A percentile compares a stretch with the other conserved stretches of the same genome.
Evolutionary conservation across 2,113 vertebrate genomes (phyloP).

Genomic region (Cyphomyrus plagiostoma): DNA sequence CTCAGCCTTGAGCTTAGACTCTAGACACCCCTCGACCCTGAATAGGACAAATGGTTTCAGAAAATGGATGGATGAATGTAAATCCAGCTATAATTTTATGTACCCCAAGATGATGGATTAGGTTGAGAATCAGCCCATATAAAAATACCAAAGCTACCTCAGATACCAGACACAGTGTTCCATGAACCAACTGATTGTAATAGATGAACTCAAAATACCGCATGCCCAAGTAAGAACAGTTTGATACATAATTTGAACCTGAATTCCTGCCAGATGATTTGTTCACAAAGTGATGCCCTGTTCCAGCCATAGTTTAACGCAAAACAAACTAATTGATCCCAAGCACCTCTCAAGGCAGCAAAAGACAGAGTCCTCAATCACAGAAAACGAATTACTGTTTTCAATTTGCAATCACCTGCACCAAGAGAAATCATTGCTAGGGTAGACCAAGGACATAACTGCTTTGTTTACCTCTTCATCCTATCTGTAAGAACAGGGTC

Average conservation of each 20-base stretch:
- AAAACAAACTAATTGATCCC: background rate
- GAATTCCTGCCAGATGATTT: background rate
- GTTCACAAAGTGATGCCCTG: conserved; percentile 4
- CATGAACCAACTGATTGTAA: background rate
- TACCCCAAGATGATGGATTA: background rate
- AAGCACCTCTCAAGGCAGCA: background rate
- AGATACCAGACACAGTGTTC: background rate
- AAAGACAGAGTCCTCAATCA: background rate
- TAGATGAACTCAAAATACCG: background rate
- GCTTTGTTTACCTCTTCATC: background rate
- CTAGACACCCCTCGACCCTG: background rate
- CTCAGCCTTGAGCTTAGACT: background rate
- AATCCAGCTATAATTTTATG: background rate
- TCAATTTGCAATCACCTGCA: background rate
- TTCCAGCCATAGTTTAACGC: background rate
- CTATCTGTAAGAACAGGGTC: conserved; percentile 7
- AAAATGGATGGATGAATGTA: background rate
- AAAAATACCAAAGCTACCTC: background rate
- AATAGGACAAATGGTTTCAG: background rate
- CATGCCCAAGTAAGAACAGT: background rate
- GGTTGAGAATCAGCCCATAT: background rate
- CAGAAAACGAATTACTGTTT: conserved; percentile 2
- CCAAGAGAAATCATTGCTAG: conserved; percentile 1
- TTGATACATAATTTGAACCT: background rate
- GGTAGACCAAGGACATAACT: background rate